phyloP scores from a whole-genome alignment of 1,140 invertebrate genomes.

The Drosophila orena region DNA sequence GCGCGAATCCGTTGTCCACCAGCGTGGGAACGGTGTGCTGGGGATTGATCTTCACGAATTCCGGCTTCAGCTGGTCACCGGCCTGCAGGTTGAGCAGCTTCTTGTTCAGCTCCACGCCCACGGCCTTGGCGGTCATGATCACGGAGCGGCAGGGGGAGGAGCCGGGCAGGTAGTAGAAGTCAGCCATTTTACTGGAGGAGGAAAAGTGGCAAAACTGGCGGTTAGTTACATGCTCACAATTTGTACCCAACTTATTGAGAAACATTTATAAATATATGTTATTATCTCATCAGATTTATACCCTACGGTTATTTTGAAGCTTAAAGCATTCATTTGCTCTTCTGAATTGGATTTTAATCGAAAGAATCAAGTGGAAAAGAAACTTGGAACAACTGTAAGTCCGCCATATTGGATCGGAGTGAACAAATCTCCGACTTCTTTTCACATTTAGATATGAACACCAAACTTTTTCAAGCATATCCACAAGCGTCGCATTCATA shows the following conservation, averaged over 20 bases:
- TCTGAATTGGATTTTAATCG: not conserved
- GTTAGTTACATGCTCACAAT: not conserved
- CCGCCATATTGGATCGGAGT: not conserved
- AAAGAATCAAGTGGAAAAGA: not conserved
- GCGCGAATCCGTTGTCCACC: slow-evolving; percentile 88
- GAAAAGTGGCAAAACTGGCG: not conserved
- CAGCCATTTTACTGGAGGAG: slow-evolving; percentile 64
- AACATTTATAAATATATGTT: not conserved
- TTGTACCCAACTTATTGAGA: not conserved
- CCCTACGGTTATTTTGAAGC: not conserved
- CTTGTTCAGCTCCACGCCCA: slow-evolving; percentile 90
- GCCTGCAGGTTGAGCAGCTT: slow-evolving; percentile 88
- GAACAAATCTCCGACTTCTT: not conserved
- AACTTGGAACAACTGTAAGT: not conserved
- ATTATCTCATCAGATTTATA: not conserved
- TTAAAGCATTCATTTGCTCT: not conserved
- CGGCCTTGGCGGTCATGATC: slow-evolving; percentile 88
- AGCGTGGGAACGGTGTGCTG: slow-evolving; percentile 89
- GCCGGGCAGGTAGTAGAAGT: slow-evolving; percentile 89
- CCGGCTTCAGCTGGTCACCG: slow-evolving; percentile 89
- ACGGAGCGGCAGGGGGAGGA: slow-evolving; percentile 90
- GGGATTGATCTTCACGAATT: slow-evolving; percentile 88
- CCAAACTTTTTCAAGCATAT: not conserved
- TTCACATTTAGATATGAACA: not conserved
- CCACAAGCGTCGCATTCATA: not conserved